Conservation (phyloP, 2,113 vertebrate genomes). For the Amphiprion percula region DNA sequence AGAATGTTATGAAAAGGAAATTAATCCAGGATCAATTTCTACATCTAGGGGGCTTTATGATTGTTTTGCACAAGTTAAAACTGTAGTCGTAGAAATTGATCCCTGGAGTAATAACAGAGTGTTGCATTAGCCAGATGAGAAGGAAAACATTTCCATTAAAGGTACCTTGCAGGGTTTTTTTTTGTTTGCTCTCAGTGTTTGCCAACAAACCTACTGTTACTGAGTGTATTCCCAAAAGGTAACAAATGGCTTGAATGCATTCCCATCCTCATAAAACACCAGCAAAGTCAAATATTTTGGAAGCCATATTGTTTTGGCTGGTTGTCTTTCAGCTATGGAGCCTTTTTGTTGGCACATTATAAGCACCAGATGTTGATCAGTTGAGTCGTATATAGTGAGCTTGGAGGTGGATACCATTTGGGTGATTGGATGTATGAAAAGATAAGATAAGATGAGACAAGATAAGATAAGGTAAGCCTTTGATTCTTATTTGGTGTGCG, state of each 20-base stretch:
- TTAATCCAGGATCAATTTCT: neutral
- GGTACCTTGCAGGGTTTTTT: neutral
- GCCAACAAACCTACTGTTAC: neutral
- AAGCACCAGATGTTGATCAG: slow-evolving; percentile 5
- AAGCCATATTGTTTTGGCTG: neutral
- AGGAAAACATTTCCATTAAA: neutral
- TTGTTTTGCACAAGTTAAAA: neutral
- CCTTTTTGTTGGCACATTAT: slow-evolving; percentile 8
- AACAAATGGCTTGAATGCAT: neutral
- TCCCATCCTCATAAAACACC: slow-evolving; percentile 16
- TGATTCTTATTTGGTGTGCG: no score
- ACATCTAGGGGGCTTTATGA: neutral
- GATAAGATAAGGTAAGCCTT: no score
- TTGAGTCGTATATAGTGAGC: slow-evolving; percentile 1
- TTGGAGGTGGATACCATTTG: neutral
- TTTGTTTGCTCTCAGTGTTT: slow-evolving; percentile 9
- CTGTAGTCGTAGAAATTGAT: no score
- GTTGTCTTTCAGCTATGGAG: neutral
- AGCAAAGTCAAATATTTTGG: slow-evolving; percentile 25
- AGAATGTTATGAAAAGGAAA: slow-evolving; percentile 12
- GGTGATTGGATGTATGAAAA: no score
- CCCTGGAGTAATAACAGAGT: neutral
- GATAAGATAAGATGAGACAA: no score
- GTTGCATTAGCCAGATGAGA: neutral
- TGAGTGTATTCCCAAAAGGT: neutral